Base-by-base conservation (phyloP, 2,888 invertebrate species). In the Phyllotreta cruciferae region DNA sequence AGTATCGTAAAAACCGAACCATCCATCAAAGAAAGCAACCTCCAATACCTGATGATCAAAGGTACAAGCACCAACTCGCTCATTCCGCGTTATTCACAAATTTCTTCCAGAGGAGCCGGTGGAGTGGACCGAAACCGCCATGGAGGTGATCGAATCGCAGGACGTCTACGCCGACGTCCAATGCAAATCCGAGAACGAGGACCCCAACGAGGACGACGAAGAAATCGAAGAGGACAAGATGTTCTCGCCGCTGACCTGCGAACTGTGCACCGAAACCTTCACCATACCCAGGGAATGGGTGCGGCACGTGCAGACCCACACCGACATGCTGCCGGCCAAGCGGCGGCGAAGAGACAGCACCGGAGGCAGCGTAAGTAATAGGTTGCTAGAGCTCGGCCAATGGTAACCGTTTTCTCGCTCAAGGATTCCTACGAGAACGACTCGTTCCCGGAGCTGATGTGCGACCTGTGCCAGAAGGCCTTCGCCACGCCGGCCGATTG, bases 401-500 rank as follows among this genome's bases (percentile, higher is more conserved):
- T n/a, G n/a, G n/a, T n/a, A n/a, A n/a, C n/a, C 1, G 50, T 54
- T 54, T 53, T 6, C 3, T 53, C 73, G 38, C 77, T 88, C 86
- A 86, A 76, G 75, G 75, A 88, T 50, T 87, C 89, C 73, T 87
- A 89, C 74, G 87, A 88, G 41, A 87, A 88, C 66, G 90, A 90
- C 66, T 88, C 83, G 56, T 85, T 84, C 73, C 85, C 91, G n/a
- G 85, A 91, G 44, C 81, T 92, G 6, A 88, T 89, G 60, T 92
- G 92, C 79, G 92, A 92, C 75, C 82, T 92, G 11, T 92, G 92
- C 74, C 90, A 85, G 84, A 90, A 85, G 84, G 84, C 83, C 80
- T 90, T 89, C 82, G 86, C 89, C 47, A 92, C 91, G 64, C 93
- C 93, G 0, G 92, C 88, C 13, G 92, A 92, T 80, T 93, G 93